Base-by-base conservation (phyloP, 1,140 invertebrate genomes). In the Penaeus vannamei region DNA sequence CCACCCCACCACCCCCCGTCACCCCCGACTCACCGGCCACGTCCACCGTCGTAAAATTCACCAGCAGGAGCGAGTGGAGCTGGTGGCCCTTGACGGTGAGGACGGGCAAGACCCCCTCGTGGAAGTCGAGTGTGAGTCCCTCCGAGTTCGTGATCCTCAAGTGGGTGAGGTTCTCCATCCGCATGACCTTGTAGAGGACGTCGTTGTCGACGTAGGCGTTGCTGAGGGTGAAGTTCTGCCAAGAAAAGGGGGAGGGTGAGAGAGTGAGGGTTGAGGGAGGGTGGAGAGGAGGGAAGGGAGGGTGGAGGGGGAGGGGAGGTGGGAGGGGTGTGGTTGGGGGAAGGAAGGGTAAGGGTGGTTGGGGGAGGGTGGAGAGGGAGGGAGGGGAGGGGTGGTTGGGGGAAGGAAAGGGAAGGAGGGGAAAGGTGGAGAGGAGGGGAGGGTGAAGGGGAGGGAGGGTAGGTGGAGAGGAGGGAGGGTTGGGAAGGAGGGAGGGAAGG, bases 101-200 rank as follows among this genome's bases (percentile, higher is more conserved):
- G 1, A 93, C 69, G 0, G 93, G 93, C 23, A 93, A 80, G 59
- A 93, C 91, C 5, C 92, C 93, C 83, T 93, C 92, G 19, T 92
- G 92, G 90, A 92, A 93, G 81, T 93, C 92, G 29, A 93, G 76
- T 10, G 92, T 92, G 23, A 92, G 84, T 1, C 91, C 92, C 8
- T 93, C 92, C 77, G 81, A 90, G 90, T 93, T 93, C 22, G 92
- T 91, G 20, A 93, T 79, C 19, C 91, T 91, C 2, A 93, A 84
- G 61, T 91, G 90, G 22, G 90, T 90, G 10, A 93, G 85, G 59
- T 92, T 85, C n/a, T 93, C 92, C 84, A 93, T 91, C 53, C 87
- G 86, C 93, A 93, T 93, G 80, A 92, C 91, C 79, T 92, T 92
- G 86, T 93, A 93, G 22, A 93, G 85, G 10, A 91, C 87, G 32